A percentile compares a stretch with the other conserved stretches of the same genome.
Evolutionary conservation across 2,888 invertebrate genomes (phyloP).

Genomic region (Agriopis aurantiaria): DNA sequence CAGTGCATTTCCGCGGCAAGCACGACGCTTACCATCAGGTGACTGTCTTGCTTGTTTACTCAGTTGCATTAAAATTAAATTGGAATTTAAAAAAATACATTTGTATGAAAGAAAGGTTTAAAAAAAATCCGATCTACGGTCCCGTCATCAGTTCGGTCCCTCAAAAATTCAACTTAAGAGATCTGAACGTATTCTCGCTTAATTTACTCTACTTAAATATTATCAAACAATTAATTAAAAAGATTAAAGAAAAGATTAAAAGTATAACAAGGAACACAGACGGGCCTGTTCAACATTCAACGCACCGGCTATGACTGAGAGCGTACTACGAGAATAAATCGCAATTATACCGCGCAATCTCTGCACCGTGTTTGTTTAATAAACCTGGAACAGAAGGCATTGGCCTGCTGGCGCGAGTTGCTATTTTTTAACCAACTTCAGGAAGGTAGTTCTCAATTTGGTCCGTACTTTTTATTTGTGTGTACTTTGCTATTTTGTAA

Average conservation of each 20-base stretch:
- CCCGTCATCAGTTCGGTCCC: no score
- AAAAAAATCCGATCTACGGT: no score
- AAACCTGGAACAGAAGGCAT: constrained; percentile 53
- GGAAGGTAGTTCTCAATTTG: background rate
- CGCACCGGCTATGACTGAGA: constrained; percentile 28
- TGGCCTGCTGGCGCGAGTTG: constrained; percentile 11
- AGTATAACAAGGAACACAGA: constrained; percentile 2
- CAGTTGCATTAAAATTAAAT: no score
- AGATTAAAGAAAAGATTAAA: constrained; percentile 16
- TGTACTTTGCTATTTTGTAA: no score
- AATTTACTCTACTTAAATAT: background rate
- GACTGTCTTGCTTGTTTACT: no score
- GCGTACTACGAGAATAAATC: constrained; percentile 50
- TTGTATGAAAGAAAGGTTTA: no score
- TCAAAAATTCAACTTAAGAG: no score
- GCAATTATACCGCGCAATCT: constrained; percentile 66
- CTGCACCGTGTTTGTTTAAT: constrained; percentile 67
- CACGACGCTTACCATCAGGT: no score
- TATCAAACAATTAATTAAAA: constrained; percentile 3
- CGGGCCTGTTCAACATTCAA: constrained; percentile 23
- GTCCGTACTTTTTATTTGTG: background rate
- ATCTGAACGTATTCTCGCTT: background rate
- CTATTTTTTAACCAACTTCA: background rate
- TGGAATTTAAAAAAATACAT: no score
- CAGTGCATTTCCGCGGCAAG: no score